Conservation (phyloP, 2,797 vertebrate genomes). For the Chloroceryle amazona region DNA sequence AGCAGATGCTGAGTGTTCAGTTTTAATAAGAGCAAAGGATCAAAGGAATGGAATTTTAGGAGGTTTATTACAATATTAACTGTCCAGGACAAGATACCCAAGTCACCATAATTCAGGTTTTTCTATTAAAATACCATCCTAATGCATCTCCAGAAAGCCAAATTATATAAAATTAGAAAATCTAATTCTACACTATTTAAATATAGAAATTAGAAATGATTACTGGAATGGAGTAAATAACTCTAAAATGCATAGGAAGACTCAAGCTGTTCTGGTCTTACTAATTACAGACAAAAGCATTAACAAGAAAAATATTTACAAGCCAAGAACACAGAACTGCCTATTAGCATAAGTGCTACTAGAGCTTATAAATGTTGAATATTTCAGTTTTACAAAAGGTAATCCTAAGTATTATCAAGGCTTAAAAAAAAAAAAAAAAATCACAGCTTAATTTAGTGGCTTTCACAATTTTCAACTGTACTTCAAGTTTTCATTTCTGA, state of each 20-base stretch:
- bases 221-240: not conserved
- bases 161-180: not conserved
- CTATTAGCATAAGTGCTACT: not conserved
- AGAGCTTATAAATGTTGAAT: not conserved
- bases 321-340: not conserved
- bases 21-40: not conserved
- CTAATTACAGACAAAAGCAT: not conserved
- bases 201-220: not conserved
- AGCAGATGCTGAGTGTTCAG: not conserved
- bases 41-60: not conserved
- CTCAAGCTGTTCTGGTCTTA: not conserved
- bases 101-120: not conserved
- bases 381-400: not conserved
- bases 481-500: not conserved
- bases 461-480: not conserved
- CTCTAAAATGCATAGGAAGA: not conserved
- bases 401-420: not conserved
- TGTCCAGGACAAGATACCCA: not conserved
- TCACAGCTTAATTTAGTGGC: not conserved
- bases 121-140: not conserved
- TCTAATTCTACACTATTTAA: not conserved
- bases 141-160: not conserved
- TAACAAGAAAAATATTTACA: not conserved
- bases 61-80: not conserved
- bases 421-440: not conserved